These are phyloP conservation scores for Pterocles burchelli DNA, from an alignment of 2,113 vertebrate species.

Conservation along the genomic window DNA sequence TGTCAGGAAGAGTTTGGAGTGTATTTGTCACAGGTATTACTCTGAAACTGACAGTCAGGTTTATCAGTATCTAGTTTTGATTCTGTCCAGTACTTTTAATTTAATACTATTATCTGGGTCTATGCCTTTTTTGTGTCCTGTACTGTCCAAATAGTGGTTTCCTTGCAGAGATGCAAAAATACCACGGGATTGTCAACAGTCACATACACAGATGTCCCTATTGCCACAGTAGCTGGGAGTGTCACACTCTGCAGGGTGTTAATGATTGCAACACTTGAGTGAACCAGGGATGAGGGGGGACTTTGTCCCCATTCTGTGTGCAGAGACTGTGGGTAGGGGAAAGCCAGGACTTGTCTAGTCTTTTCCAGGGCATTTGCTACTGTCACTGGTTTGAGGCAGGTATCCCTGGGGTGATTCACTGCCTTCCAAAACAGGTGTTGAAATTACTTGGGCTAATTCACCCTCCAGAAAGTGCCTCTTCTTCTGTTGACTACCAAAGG, in stretches of 20 bases:
- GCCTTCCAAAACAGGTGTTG: neutral
- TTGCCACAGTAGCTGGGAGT: neutral
- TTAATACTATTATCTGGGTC: neutral
- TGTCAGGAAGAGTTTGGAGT: neutral
- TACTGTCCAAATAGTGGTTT: fast-evolving
- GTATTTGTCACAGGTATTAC: neutral
- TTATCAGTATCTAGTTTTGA: neutral
- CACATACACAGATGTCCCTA: neutral
- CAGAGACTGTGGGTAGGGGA: fast-evolving
- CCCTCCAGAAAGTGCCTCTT: neutral
- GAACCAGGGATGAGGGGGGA: fast-evolving
- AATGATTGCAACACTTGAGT: neutral
- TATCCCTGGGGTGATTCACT: neutral
- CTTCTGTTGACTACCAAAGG: neutral
- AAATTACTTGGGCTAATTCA: neutral
- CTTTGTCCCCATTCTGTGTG: neutral
- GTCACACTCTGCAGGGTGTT: neutral
- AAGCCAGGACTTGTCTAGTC: neutral
- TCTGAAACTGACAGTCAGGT: neutral
- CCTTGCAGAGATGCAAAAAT: neutral
- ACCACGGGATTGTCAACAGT: neutral
- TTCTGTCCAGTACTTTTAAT: neutral
- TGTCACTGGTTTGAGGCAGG: neutral
- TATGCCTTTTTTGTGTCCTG: neutral
- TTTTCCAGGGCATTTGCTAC: neutral